A percentile compares a stretch with the other conserved stretches of the same genome.
These are phyloP conservation scores for Lipophrys pholis DNA, from an alignment of 2,113 vertebrate genomes.

Conservation along the genomic window DNA sequence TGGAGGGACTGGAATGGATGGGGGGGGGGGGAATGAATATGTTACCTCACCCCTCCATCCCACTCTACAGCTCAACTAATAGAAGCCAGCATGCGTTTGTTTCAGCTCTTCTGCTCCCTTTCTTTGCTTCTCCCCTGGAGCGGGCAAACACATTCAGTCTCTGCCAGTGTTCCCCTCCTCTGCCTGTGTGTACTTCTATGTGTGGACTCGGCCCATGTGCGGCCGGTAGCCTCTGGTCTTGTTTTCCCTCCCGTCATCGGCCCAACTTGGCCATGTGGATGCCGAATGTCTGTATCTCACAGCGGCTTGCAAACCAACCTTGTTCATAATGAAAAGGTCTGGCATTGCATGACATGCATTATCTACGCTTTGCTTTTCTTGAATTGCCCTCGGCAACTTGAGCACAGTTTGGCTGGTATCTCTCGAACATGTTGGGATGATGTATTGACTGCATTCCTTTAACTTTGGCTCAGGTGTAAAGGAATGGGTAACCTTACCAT, in stretches of 20 bases:
- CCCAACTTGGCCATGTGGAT: constrained; percentile 35
- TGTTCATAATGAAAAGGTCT: constrained; percentile 56
- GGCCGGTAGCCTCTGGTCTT: constrained; percentile 58
- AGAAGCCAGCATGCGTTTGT: constrained; percentile 82
- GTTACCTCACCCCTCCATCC: constrained; percentile 72
- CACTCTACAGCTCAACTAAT: constrained; percentile 75
- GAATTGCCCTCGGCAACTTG: constrained; percentile 38
- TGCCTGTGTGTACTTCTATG: constrained; percentile 41
- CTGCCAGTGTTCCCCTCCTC: constrained; percentile 58
- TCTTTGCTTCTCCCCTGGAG: constrained; percentile 71
- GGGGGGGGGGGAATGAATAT: constrained; percentile 65
- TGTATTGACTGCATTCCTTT: constrained; percentile 58
- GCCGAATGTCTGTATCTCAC: constrained; percentile 30
- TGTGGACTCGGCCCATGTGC: constrained; percentile 66
- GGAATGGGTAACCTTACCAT: constrained; percentile 25
- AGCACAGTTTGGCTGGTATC: constrained; percentile 41
- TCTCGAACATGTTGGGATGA: constrained; percentile 52
- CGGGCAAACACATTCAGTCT: constrained; percentile 73
- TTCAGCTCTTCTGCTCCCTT: constrained; percentile 80
- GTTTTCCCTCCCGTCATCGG: constrained; percentile 57
- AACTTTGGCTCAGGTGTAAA: constrained; percentile 33
- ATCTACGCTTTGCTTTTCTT: constrained; percentile 32
- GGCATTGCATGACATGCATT: constrained; percentile 37
- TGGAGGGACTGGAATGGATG: constrained; percentile 39
- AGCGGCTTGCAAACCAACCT: constrained; percentile 38